These are phyloP conservation scores for Clarias laeviceps DNA, from an alignment of 2,797 vertebrate species.

Conservation along the genomic window DNA sequence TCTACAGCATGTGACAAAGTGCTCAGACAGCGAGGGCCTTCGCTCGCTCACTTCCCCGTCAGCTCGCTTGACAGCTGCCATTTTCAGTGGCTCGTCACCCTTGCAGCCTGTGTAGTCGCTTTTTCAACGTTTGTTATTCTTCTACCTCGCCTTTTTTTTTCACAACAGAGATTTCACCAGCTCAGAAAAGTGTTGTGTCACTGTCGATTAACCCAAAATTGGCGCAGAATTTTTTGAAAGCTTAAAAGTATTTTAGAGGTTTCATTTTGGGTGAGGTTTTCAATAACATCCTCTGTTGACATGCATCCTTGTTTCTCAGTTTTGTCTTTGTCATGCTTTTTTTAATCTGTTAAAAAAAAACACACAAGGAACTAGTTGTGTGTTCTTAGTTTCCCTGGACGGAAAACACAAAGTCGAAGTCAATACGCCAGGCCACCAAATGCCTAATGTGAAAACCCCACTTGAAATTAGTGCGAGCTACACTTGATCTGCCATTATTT, in stretches of 20 bases:
- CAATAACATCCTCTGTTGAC: not conserved
- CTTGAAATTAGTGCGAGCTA: slow-evolving; percentile 39
- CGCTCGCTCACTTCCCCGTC: slow-evolving; percentile 61
- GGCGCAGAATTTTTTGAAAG: slow-evolving; percentile 47
- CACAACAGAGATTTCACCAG: slow-evolving; percentile 42
- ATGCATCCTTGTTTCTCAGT: not conserved
- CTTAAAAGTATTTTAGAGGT: not conserved
- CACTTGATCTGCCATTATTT: slow-evolving; percentile 44
- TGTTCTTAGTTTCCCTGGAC: slow-evolving; percentile 15
- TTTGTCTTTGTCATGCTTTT: not conserved
- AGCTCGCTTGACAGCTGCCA: slow-evolving; percentile 80
- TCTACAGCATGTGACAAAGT: slow-evolving; percentile 74
- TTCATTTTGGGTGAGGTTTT: slow-evolving; percentile 11
- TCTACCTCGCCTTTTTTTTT: slow-evolving; percentile 60
- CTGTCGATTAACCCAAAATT: slow-evolving; percentile 55
- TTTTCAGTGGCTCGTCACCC: slow-evolving; percentile 65
- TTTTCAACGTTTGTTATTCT: slow-evolving; percentile 60
- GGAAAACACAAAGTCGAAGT: slow-evolving; percentile 16
- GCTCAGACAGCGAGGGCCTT: slow-evolving; percentile 63
- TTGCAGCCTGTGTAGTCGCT: slow-evolving; percentile 59
- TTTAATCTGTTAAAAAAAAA: slow-evolving; percentile 1
- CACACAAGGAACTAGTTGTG: slow-evolving; percentile 17
- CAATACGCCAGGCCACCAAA: slow-evolving; percentile 14
- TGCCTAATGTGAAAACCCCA: slow-evolving; percentile 27
- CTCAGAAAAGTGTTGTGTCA: slow-evolving; percentile 56